Evolutionary conservation across 2,797 vertebrate species (phyloP), one percentile per base, ranked within the genome.

Genomic region (Sebastes cheni): DNA sequence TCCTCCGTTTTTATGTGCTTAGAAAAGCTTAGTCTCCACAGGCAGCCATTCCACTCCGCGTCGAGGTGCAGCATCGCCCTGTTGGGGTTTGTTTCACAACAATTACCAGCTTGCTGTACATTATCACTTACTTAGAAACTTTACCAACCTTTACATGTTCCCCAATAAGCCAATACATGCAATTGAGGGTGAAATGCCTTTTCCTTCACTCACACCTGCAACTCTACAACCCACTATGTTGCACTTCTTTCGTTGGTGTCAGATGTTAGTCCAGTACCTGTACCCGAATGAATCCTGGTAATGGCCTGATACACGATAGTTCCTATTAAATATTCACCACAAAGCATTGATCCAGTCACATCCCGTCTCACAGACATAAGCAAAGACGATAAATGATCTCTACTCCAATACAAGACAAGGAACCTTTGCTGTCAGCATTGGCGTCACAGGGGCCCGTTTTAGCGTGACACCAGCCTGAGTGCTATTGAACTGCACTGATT

Each of bases 401-500:
- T 20, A 67, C 59, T 85, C 55, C 8, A 6, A 62, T 14, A 59
- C n/a, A 4, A 67, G 80, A 46, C 46, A 46, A 34, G 82, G 84
- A 91, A 76, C 71, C 70, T 77, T 75, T 76, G 72, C 84, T 88
- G 88, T 85, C 88, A 73, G 78, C 14, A 6, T 22, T 5, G 27
- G 69, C 2, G 42, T 66, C 92, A 81, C 86, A 30, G 75, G 92
- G 90, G 88, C 84, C 55, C 72, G 36, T 81, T 93, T 94, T 61
- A 91, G 69, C 20, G 62, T n/a, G 81, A 86, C 90, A 84, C 89
- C 68, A 52, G 29, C 82, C 83, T 72, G 88, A 92, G 84, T 81
- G 88, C 79, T 93, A 93, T 93, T 89, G 91, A 94, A 81, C 82
- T 39, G 29, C 34, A 67, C 87, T 81, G 92, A 94, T 91, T 88